A percentile compares a stretch with the other conserved stretches of the same genome.
Evolutionary conservation across 2,888 invertebrate genomes (phyloP).

Genomic region (Odiellus spinosus): DNA sequence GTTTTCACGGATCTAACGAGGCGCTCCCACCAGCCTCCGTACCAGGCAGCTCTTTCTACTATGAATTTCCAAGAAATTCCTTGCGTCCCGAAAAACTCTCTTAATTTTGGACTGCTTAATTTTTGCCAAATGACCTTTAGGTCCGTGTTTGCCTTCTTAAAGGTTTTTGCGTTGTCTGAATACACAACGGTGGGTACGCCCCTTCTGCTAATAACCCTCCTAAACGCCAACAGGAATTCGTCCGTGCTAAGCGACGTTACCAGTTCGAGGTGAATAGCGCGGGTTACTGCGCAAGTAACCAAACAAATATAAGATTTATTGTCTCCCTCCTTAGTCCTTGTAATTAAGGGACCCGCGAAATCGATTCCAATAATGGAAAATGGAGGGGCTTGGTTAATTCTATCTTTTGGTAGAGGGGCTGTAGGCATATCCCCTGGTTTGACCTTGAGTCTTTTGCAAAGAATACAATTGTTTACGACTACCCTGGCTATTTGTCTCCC

Average conservation of each 20-base stretch:
- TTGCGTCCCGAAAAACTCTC: constrained; percentile 1
- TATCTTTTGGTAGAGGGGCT: not conserved
- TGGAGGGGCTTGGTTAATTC: not conserved
- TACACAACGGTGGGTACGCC: constrained; percentile 25
- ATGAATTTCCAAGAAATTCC: constrained; percentile 26
- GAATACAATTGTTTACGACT: not conserved
- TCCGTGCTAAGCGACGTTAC: constrained; percentile 22
- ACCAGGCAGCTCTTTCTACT: constrained; percentile 29
- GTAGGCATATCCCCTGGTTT: not conserved
- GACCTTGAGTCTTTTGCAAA: not conserved
- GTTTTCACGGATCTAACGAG: constrained; percentile 28
- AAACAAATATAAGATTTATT: not conserved
- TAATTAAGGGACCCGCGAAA: constrained; percentile 13
- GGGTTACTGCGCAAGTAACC: constrained; percentile 3
- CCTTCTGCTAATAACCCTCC: constrained; percentile 24
- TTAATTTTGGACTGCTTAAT: constrained; percentile 7
- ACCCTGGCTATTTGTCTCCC: not conserved
- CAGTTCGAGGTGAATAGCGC: constrained; percentile 29
- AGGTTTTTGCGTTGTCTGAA: constrained; percentile 30
- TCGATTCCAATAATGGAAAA: constrained; percentile 1
- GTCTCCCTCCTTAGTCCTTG: not conserved
- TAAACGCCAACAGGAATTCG: constrained; percentile 23
- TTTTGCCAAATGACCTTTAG: constrained; percentile 3
- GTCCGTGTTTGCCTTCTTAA: constrained; percentile 27
- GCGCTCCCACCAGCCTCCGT: constrained; percentile 33